Evolutionary conservation across 1,140 invertebrate species (phyloP).

Genomic region (Ceratosolen fusciceps): DNA sequence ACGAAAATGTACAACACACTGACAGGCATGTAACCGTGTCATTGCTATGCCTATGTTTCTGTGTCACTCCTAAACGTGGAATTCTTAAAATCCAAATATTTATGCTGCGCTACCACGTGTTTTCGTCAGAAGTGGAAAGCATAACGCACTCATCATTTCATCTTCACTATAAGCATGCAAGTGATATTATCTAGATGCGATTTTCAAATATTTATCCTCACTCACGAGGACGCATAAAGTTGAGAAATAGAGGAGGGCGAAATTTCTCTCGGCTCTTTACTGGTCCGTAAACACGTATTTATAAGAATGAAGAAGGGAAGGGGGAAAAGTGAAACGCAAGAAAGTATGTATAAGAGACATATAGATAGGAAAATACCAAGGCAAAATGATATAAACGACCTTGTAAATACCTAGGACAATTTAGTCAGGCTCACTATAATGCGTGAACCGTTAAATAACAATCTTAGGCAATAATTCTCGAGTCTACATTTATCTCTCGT

Average conservation of each 20-base stretch:
- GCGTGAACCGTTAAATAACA: conserved; percentile 2
- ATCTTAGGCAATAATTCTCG: background rate
- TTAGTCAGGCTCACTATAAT: background rate
- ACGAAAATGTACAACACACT: too few relatives aligned
- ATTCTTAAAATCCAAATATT: conserved; percentile 47
- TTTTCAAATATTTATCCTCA: conserved; percentile 46
- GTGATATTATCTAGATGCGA: conserved; percentile 44
- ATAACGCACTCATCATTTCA: conserved; percentile 3
- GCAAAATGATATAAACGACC: background rate
- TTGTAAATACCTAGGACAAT: background rate
- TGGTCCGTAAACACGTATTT: conserved; percentile 9
- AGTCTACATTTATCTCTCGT: background rate
- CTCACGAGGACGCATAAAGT: conserved; percentile 28
- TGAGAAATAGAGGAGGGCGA: background rate
- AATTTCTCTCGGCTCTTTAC: conserved; percentile 19
- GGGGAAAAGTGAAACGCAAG: too few relatives aligned
- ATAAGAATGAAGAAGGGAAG: background rate
- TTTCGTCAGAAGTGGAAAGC: background rate
- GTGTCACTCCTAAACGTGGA: background rate
- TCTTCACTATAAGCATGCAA: conserved; percentile 9
- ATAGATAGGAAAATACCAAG: background rate
- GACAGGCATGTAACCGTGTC: background rate
- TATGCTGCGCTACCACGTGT: conserved; percentile 2
- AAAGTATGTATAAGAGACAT: background rate
- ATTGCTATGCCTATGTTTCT: background rate